Evolutionary conservation across 2,888 invertebrate species (phyloP), one percentile per base, ranked within the genome.

Genomic region (Synanthedon formicaeformis): DNA sequence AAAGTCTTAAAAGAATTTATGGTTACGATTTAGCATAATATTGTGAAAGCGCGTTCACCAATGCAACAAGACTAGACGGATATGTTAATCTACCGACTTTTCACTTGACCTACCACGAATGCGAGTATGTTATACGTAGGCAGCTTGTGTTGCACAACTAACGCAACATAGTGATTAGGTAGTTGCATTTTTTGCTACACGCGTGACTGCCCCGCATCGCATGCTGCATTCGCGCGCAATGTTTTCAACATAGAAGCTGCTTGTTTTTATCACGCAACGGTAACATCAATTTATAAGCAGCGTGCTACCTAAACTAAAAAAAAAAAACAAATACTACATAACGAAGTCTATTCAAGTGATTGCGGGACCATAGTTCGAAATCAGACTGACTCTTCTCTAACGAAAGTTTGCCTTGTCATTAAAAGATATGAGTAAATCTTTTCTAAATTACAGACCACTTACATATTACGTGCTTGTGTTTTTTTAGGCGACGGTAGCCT

Each of bases 91-190:
- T 63, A 64, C 63, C 57, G 64, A 62, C 71, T 71, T 54, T 70
- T 70, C 68, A 67, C 64, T 64, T 73, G 76, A 74, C 75, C 73
- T 70, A 72, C 65, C 72, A 63, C 65, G 67, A 72, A 65, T 62
- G 62, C 60, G 61, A 67, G 64, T 52, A 50, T 51, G 64, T 52
- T n/a, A 50, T 51, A 34, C 40, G 40, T 49, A 49, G 49, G 12
- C 18, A 41, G 14, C 45, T 6, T 11, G 45, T 45, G 40, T 51
- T 69, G 62, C 66, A 64, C 64, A 67, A 69, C 54, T 57, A 59
- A 56, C 55, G 61, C 56, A 62, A 62, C 60, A 54, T 18, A 23
- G 59, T 58, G 61, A 65, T 65, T 64, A 55, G 53, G 55, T 64
- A 55, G 53, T 56, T 64, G 62, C 59, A 62, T 58, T 67, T 64